Base-by-base conservation (phyloP, 2,888 invertebrate genomes). In the Tolmerus cingulatus region DNA sequence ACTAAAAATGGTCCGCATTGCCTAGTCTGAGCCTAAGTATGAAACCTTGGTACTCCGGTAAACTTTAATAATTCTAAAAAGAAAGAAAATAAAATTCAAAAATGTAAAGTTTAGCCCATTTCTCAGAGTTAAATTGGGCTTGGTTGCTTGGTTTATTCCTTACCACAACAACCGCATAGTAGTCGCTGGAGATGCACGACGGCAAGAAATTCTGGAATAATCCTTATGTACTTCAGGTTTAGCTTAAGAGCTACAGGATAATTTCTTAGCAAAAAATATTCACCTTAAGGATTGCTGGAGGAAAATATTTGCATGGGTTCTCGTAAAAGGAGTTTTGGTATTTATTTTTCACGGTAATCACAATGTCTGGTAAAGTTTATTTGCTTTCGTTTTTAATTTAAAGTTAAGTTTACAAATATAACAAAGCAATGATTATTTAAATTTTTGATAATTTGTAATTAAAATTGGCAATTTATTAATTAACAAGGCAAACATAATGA, bases 21-120 rank as follows among this genome's bases (percentile, higher is more conserved):
- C 23, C 23, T n/a, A 27, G n/a, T n/a, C 40, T 40, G 40, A 76
- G 76, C 8, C 76, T 19, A 78, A 2, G 51, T n/a, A 51, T 51
- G 2, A 7, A 0, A n/a, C n/a, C n/a, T n/a, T 19, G 9, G 19
- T 78, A 23, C 78, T 78, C 23, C 1, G 78, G 76, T 23, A 77
- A 77, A 78, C 37, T 78, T 78, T 43, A 43, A 78, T 81, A 51
- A 81, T 81, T 81, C n/a, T 34, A 34, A 81, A 81, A 81, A 30
- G 51, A 23, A 7, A 34, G 5, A 7, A 55, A 81, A 55, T 55
- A 55, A 77, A 19, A 27, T 27, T 30, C 5, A 81, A 81, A 46
- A 81, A 51, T 8, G 8, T 34, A 55, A 81, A 51, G 66, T 66
- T 66, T 12, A 23, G 19, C 12, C 66, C 14, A n/a, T 51, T 51